These are phyloP conservation scores for Phocoena phocoena DNA, from an alignment of 2,113 vertebrate species.

Conservation along the genomic window DNA sequence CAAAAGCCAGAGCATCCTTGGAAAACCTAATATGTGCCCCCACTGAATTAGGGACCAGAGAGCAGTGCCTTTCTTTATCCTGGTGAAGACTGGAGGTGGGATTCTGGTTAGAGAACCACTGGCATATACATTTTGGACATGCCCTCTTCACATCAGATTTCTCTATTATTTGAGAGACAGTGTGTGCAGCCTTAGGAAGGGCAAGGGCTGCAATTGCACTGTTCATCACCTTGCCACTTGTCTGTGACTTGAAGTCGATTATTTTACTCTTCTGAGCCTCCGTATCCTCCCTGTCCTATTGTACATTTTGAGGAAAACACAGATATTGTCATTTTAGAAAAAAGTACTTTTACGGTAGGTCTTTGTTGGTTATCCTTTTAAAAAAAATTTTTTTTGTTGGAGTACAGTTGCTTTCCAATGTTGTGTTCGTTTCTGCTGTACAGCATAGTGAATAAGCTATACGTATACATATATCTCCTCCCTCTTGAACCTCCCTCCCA, in stretches of 20 bases:
- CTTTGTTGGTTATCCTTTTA: neutral
- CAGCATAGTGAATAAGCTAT: too few relatives aligned
- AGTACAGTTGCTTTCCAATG: too few relatives aligned
- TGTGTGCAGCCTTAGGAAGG: neutral
- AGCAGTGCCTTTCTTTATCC: neutral
- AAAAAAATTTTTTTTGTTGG: too few relatives aligned
- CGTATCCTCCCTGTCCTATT: neutral
- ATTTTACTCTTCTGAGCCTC: neutral
- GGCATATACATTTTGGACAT: neutral
- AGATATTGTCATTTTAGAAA: neutral
- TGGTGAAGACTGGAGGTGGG: neutral
- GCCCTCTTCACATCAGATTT: neutral
- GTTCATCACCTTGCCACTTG: neutral
- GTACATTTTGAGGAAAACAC: neutral
- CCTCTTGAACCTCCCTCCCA: too few relatives aligned
- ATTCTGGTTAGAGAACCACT: neutral
- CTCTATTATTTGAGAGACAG: neutral
- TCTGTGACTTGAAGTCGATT: neutral
- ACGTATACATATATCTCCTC: too few relatives aligned
- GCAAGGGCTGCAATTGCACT: neutral
- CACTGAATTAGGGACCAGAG: neutral
- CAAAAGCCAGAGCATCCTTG: neutral
- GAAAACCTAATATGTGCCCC: neutral
- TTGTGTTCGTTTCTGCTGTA: too few relatives aligned
- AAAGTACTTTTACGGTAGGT: neutral